Evolutionary conservation across 92 coral and sea anemone genomes (phyloP).

Genomic region (Plumapathes pennacea): DNA sequence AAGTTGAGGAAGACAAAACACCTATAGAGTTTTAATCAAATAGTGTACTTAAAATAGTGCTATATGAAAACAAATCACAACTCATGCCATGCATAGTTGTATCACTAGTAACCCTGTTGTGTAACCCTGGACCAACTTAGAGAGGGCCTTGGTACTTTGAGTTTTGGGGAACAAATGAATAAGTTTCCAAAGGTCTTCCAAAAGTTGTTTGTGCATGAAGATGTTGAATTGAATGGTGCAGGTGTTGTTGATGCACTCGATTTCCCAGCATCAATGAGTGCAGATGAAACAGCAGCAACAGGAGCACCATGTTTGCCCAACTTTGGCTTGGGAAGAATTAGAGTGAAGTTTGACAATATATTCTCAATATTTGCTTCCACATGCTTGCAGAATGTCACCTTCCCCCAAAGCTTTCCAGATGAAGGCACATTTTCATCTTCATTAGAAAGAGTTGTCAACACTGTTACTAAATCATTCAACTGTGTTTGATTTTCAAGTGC

Average conservation of each 20-base stretch:
- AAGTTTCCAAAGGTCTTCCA: conserved; percentile 38
- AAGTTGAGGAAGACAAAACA: conserved; percentile 39
- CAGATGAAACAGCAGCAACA: conserved; percentile 35
- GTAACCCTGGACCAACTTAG: conserved; percentile 59
- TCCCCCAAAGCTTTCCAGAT: conserved; percentile 49
- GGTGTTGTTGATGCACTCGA: conserved; percentile 25
- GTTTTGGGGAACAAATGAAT: conserved; percentile 48
- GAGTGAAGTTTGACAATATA: conserved; percentile 45
- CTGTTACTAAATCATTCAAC: conserved; percentile 41
- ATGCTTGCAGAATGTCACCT: conserved; percentile 41
- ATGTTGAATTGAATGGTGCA: conserved; percentile 22
- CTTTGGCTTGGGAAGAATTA: conserved; percentile 56
- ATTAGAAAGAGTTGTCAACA: conserved; percentile 45
- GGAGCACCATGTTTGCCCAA: conserved; percentile 59
- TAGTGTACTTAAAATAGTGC: neutral
- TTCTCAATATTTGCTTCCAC: conserved; percentile 70
- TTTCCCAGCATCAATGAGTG: conserved; percentile 47
- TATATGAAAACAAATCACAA: neutral
- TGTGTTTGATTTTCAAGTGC: conserved; percentile 42
- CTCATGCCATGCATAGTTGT: too few species aligned
- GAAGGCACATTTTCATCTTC: conserved; percentile 30
- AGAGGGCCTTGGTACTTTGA: conserved; percentile 43
- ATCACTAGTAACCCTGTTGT: too few species aligned
- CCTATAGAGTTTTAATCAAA: conserved; percentile 28
- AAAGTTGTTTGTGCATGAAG: conserved; percentile 47